A percentile compares a stretch with the other conserved stretches of the same genome.
Evolutionary conservation across 2,113 vertebrate species (phyloP).

Genomic region (Phrynocephalus versicolor): DNA sequence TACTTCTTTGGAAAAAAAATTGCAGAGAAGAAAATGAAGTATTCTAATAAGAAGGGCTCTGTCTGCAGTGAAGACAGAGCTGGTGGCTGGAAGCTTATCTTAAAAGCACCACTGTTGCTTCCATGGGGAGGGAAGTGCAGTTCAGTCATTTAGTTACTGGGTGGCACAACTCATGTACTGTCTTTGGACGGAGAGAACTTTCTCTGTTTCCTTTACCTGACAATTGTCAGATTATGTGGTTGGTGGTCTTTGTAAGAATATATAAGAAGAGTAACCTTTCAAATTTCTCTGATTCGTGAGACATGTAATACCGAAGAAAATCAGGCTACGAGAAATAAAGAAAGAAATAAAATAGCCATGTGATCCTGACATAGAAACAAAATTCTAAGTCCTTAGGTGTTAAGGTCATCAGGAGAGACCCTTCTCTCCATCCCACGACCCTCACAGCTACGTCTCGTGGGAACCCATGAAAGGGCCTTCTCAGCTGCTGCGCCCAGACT

Average conservation of each 20-base stretch:
- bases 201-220: neutral
- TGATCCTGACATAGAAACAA: no score
- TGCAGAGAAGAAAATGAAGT: constrained; percentile 51
- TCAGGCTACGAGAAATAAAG: no score
- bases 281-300: neutral
- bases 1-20: constrained; percentile 45
- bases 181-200: neutral
- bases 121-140: neutral
- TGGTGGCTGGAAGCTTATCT: constrained; percentile 19
- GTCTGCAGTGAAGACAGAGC: constrained; percentile 31
- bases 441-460: no score
- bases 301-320: neutral
- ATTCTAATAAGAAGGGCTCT: constrained; percentile 57
- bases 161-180: neutral
- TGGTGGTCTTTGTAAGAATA: neutral
- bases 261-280: neutral
- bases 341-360: no score
- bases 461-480: no score
- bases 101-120: constrained; percentile 25
- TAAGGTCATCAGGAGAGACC: no score
- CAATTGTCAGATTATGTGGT: neutral
- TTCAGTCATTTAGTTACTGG: neutral
- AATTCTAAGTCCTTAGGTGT: no score
- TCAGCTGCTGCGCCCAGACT: no score
- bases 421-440: no score